These are phyloP conservation scores for Pomacea maculata DNA, from an alignment of 1,140 invertebrate species.

Conservation along the genomic window DNA sequence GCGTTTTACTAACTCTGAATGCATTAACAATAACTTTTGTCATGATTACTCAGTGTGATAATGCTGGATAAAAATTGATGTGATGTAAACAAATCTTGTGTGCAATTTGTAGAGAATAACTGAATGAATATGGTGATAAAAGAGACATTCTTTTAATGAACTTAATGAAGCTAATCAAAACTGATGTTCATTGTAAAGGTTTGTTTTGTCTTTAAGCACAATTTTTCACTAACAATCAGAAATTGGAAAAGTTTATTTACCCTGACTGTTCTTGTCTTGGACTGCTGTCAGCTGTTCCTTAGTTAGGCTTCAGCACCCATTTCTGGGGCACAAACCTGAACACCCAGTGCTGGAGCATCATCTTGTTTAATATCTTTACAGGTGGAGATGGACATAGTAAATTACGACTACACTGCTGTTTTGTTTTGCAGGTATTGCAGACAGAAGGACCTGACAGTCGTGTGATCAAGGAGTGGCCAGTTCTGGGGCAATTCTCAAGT, in stretches of 20 bases:
- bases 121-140: background rate
- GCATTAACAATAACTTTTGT: background rate
- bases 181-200: no score
- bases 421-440: slow-evolving; percentile 34
- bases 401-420: no score
- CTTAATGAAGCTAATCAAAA: no score
- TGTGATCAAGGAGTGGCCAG: slow-evolving; percentile 69
- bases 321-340: no score
- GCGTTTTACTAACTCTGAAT: background rate
- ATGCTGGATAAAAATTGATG: background rate
- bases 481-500: slow-evolving; percentile 88
- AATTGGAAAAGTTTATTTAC: no score
- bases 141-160: no score
- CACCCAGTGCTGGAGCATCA: background rate
- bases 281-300: no score
- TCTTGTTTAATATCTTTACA: background rate
- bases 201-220: no score
- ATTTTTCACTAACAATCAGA: no score
- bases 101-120: background rate
- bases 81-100: background rate
- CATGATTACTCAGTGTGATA: background rate
- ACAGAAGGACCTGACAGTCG: slow-evolving; percentile 52
- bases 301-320: no score
- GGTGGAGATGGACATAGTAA: no score
- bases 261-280: no score